A percentile compares a stretch with the other conserved stretches of the same genome.
Evolutionary conservation across 2,888 invertebrate species (phyloP).

Genomic region (Esperia sulphurella): DNA sequence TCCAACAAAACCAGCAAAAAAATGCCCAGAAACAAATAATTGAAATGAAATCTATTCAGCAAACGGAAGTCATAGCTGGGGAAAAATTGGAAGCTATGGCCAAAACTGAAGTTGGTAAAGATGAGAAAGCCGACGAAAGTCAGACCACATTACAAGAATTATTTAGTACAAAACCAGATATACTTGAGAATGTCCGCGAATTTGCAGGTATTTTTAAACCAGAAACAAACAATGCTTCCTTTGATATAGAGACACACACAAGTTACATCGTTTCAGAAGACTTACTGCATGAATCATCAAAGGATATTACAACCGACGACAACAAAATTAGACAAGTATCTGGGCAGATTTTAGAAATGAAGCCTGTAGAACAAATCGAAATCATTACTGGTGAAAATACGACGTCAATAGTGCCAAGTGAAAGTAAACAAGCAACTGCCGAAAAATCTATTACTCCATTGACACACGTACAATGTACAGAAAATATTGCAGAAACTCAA

Average conservation of each 20-base stretch:
- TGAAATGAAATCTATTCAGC: slow-evolving; percentile 45
- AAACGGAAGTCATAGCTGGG: slow-evolving; percentile 34
- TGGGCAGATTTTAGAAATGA: slow-evolving; percentile 44
- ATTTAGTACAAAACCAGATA: slow-evolving; percentile 31
- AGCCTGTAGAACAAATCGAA: slow-evolving; percentile 49
- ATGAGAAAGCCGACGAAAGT: slow-evolving; percentile 40
- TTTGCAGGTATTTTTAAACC: slow-evolving; percentile 25
- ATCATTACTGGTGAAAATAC: slow-evolving; percentile 44
- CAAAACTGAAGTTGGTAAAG: slow-evolving; percentile 17
- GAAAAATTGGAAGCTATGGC: slow-evolving; percentile 35
- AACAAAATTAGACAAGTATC: slow-evolving; percentile 57
- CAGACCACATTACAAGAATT: slow-evolving; percentile 42
- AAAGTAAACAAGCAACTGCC: slow-evolving; percentile 41
- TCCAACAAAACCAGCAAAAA: slow-evolving; percentile 21
- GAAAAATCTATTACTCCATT: slow-evolving; percentile 48
- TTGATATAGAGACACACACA: slow-evolving; percentile 44
- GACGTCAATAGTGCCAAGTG: slow-evolving; percentile 23
- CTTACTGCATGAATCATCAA: slow-evolving; percentile 61
- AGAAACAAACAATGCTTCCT: slow-evolving; percentile 33
- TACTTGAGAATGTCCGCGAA: slow-evolving; percentile 39
- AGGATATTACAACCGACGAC: slow-evolving; percentile 45
- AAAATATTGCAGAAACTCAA: slow-evolving; percentile 48
- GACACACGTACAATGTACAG: slow-evolving; percentile 57
- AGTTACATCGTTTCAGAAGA: slow-evolving; percentile 47
- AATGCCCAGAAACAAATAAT: slow-evolving; percentile 34